Evolutionary conservation across 2,888 invertebrate species (phyloP).

Genomic region (Scaptomyza flava): DNA sequence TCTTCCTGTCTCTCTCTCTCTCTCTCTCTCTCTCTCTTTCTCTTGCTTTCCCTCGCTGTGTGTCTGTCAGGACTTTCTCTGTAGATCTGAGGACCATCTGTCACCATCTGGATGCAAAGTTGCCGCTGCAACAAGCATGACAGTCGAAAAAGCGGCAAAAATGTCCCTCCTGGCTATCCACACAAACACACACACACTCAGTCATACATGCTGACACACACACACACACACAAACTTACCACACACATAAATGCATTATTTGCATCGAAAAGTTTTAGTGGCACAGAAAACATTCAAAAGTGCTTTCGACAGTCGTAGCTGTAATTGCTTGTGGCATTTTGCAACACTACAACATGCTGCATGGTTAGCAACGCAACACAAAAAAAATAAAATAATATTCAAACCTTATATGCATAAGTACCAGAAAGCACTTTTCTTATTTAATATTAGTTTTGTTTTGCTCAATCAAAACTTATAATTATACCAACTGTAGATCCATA

Average conservation of each 20-base stretch:
- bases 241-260: constrained; percentile 20
- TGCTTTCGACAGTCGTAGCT: constrained; percentile 2
- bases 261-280: constrained; percentile 17
- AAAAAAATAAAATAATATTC: background rate
- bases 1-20: background rate
- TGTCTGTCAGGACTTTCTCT: constrained; percentile 23
- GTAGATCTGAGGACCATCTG: constrained; percentile 41
- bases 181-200: background rate
- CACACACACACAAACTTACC: background rate
- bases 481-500: no score
- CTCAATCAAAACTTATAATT: no score
- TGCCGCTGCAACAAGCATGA: constrained; percentile 16
- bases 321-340: constrained; percentile 1
- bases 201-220: no score
- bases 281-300: constrained; percentile 15
- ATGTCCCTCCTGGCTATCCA: constrained; percentile 4
- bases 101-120: constrained; percentile 44
- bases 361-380: background rate
- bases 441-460: no score
- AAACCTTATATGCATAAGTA: no score
- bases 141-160: constrained; percentile 3
- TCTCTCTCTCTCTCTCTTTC: background rate
- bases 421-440: no score
- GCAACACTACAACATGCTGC: constrained; percentile 10
- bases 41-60: background rate